phyloP scores from a whole-genome alignment of 2,113 vertebrate genomes.

The Paedocypris sp. region DNA sequence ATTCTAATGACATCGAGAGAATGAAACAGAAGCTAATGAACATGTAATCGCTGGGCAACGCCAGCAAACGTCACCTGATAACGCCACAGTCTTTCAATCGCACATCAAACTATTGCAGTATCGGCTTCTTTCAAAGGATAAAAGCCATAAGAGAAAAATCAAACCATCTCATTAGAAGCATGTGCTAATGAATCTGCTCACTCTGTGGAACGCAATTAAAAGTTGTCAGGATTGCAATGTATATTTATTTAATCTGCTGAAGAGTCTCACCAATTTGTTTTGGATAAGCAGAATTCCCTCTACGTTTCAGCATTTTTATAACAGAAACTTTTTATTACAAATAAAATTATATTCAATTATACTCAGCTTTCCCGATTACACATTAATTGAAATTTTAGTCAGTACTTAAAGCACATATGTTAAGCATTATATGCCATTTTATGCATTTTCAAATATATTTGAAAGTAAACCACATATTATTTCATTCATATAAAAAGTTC shows the following conservation, averaged over 20 bases:
- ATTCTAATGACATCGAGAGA: background rate
- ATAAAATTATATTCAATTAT: no score
- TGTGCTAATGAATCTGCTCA: background rate
- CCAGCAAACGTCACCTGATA: background rate
- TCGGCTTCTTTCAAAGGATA: background rate
- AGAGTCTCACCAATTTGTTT: background rate
- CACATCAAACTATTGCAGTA: background rate
- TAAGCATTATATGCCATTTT: no score
- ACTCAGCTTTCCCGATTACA: no score
- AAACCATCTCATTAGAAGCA: background rate
- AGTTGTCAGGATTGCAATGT: background rate
- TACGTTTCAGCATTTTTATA: background rate
- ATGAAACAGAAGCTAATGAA: background rate
- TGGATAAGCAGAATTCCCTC: background rate
- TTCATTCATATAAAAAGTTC: no score
- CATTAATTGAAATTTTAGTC: no score
- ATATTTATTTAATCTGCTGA: background rate
- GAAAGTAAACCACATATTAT: no score
- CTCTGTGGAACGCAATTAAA: background rate
- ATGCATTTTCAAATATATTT: no score
- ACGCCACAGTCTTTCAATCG: background rate
- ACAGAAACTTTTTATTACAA: no score
- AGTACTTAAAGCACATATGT: no score
- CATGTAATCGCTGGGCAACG: background rate
- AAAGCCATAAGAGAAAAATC: background rate